These are phyloP conservation scores for Chrysomallon squamiferum DNA, from an alignment of 1,140 invertebrate genomes.

Conservation along the genomic window DNA sequence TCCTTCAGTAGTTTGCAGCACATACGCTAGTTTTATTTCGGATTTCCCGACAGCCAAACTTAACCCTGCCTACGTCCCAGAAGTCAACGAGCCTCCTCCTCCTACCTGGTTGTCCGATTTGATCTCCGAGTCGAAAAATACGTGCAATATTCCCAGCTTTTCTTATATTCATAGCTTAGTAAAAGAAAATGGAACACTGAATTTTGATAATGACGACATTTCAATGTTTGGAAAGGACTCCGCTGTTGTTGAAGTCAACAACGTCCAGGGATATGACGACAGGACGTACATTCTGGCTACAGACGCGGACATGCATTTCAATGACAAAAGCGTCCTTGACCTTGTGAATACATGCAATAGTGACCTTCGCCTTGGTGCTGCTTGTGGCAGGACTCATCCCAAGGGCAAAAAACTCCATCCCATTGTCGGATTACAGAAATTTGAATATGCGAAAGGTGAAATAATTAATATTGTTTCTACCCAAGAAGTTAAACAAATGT, in stretches of 20 bases:
- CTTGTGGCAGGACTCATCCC: slow-evolving; percentile 38
- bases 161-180: neutral
- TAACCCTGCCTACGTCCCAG: slow-evolving; percentile 16
- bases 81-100: slow-evolving; percentile 6
- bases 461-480: too few relatives aligned
- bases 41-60: neutral
- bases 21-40: slow-evolving; percentile 6
- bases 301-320: slow-evolving; percentile 47
- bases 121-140: neutral
- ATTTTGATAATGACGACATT: neutral
- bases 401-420: slow-evolving; percentile 51
- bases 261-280: slow-evolving; percentile 12
- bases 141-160: neutral
- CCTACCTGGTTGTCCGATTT: slow-evolving; percentile 10
- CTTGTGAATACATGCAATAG: slow-evolving; percentile 29
- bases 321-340: slow-evolving; percentile 27
- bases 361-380: slow-evolving; percentile 29
- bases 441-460: slow-evolving; percentile 67
- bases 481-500: too few relatives aligned
- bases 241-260: neutral
- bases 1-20: too few relatives aligned
- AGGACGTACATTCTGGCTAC: slow-evolving; percentile 41
- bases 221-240: neutral
- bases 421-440: slow-evolving; percentile 71
- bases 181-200: neutral